Evolutionary conservation across 2,888 invertebrate species (phyloP).

Genomic region (Netelia melanura): DNA sequence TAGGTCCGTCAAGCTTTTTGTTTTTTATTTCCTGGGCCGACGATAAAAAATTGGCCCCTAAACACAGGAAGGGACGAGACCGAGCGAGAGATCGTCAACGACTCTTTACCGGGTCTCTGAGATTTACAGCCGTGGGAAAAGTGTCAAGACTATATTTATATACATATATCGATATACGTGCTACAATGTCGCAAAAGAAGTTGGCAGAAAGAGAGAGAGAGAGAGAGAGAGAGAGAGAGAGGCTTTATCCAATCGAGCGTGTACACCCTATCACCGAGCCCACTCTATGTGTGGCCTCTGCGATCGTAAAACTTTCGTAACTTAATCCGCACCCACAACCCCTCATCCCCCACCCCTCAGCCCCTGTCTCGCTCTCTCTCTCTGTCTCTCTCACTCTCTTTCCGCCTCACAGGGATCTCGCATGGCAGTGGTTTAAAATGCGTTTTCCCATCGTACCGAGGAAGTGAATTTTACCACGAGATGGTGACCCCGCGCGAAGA

Average conservation of each 20-base stretch:
- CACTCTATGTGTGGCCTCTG: slow-evolving; percentile 39
- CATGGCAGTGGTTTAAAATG: slow-evolving; percentile 28
- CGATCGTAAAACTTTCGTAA: slow-evolving; percentile 62
- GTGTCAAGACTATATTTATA: background rate
- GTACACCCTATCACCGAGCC: slow-evolving; percentile 39
- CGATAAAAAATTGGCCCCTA: background rate
- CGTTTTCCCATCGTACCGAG: slow-evolving; percentile 14
- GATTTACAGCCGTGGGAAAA: slow-evolving; percentile 22
- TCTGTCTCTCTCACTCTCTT: slow-evolving; percentile 26
- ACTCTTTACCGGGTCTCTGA: background rate
- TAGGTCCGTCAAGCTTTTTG: too few species aligned
- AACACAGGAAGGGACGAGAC: background rate
- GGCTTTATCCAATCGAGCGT: slow-evolving; percentile 64
- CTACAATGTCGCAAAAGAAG: slow-evolving; percentile 20
- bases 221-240: slow-evolving; percentile 24
- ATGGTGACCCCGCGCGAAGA: background rate
- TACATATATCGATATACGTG: background rate
- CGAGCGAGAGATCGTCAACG: too few species aligned
- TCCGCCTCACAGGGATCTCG: slow-evolving; percentile 16
- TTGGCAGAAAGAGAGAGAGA: slow-evolving; percentile 24
- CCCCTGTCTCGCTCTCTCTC: slow-evolving; percentile 38
- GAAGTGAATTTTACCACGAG: slow-evolving; percentile 3
- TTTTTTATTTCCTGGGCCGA: too few species aligned
- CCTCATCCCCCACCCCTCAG: slow-evolving; percentile 27
- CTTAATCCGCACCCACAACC: slow-evolving; percentile 48